Conservation (phyloP, 2,888 invertebrate genomes). For the Sinhomidia bicolor region DNA sequence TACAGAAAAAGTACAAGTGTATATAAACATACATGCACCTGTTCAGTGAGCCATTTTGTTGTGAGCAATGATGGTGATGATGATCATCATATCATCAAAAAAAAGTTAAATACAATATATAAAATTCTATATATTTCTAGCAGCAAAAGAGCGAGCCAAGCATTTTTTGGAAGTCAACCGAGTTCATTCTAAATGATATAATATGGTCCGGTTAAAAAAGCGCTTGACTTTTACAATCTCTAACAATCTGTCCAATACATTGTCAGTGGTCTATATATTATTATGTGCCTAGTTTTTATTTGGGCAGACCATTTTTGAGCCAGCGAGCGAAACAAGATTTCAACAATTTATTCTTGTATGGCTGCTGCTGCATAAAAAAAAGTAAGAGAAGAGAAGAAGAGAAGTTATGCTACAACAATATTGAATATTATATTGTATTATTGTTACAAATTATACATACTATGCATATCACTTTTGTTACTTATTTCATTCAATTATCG, state of each 20-base stretch:
- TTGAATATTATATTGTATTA: conserved; percentile 18
- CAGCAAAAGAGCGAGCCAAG: neutral
- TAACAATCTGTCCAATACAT: neutral
- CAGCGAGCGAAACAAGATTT: conserved; percentile 2
- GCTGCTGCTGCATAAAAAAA: neutral
- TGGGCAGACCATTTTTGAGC: neutral
- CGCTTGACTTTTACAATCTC: neutral
- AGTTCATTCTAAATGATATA: neutral
- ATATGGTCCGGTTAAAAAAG: neutral
- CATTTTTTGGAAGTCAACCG: neutral
- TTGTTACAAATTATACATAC: conserved; percentile 17
- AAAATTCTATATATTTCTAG: neutral
- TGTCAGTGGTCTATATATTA: neutral
- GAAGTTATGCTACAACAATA: neutral
- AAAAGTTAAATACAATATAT: neutral
- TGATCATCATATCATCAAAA: neutral
- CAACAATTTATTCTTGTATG: conserved; percentile 15
- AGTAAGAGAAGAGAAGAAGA: too few relatives aligned
- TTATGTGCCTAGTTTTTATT: neutral
- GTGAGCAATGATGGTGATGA: neutral
- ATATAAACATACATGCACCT: too few relatives aligned
- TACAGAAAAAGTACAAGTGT: neutral
- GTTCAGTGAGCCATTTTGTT: too few relatives aligned
- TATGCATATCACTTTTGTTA: conserved; percentile 14
- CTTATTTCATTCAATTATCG: conserved; percentile 41